Percentiles rank a stretch among this genome's conserved stretches.
Conservation (phyloP, 1,140 invertebrate species). For the Theocolax elegans region DNA sequence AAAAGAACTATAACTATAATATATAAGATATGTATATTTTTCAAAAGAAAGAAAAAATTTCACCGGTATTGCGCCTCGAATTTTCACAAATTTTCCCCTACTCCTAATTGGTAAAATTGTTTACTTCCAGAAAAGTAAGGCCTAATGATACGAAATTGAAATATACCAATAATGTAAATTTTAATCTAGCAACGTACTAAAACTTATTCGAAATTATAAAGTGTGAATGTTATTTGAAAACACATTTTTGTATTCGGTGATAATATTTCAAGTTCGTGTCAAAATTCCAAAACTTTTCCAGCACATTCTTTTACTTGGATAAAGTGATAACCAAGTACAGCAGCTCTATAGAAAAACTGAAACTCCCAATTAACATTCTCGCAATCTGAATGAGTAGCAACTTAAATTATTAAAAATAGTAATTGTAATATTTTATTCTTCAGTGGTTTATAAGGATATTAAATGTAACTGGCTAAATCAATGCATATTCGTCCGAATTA, state of each 20-base stretch:
- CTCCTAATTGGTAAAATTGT: background rate
- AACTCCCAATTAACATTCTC: no score
- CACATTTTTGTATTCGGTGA: no score
- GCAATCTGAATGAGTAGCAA: no score
- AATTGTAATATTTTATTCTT: no score
- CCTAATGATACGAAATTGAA: background rate
- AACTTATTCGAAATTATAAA: no score
- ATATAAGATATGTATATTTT: conserved; percentile 35
- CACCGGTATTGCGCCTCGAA: background rate
- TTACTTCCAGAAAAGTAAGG: background rate
- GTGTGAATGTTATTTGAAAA: no score
- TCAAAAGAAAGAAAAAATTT: background rate
- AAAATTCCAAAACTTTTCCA: background rate
- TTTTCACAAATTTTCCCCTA: background rate
- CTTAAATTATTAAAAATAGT: no score
- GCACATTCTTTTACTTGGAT: background rate
- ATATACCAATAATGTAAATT: background rate
- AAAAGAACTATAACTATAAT: no score
- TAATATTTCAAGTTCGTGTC: background rate
- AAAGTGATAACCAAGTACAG: background rate
- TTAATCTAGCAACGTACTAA: background rate
- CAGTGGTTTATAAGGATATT: no score
- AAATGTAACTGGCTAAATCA: no score
- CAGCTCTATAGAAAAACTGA: no score
- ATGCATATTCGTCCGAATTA: no score